phyloP scores from a whole-genome alignment of 2,888 invertebrate species.

The Andrena hattorfiana region DNA sequence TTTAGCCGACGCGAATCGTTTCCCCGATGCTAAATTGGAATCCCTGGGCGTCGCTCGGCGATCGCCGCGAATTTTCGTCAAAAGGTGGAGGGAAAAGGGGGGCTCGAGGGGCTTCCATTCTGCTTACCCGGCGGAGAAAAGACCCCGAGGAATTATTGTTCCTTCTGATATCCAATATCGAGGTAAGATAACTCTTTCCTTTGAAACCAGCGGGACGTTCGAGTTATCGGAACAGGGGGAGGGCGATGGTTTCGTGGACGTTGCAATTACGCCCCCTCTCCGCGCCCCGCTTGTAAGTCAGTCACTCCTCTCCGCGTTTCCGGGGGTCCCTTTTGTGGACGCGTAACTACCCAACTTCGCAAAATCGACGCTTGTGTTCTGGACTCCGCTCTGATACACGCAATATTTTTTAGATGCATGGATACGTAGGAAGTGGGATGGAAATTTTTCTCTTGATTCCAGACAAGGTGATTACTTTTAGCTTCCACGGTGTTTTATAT shows the following conservation, averaged over 20 bases:
- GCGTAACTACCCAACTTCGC: not conserved
- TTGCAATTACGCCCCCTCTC: conserved; percentile 27
- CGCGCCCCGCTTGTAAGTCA: conserved; percentile 10
- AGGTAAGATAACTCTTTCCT: conserved; percentile 63
- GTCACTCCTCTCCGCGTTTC: not conserved
- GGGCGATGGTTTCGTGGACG: conserved; percentile 30
- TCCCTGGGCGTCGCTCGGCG: conserved; percentile 24
- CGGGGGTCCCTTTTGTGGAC: not conserved
- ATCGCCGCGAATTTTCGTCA: conserved; percentile 35
- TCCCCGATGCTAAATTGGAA: conserved; percentile 56
- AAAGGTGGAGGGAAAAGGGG: conserved; percentile 10
- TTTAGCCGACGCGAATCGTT: conserved; percentile 37
- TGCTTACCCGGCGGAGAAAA: conserved; percentile 30
- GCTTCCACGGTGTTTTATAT: not conserved
- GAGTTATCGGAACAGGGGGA: conserved; percentile 41
- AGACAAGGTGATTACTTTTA: no score
- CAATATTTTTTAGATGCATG: no score
- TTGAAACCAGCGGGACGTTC: conserved; percentile 34
- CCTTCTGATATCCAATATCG: conserved; percentile 56
- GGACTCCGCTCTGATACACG: not conserved
- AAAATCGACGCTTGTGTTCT: no score
- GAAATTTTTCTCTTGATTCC: no score
- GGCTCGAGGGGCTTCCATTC: conserved; percentile 28
- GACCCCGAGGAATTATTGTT: conserved; percentile 60
- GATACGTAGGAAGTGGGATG: no score